Evolutionary conservation across 2,797 vertebrate species (phyloP).

Genomic region (Crocodylus rhombifer): DNA sequence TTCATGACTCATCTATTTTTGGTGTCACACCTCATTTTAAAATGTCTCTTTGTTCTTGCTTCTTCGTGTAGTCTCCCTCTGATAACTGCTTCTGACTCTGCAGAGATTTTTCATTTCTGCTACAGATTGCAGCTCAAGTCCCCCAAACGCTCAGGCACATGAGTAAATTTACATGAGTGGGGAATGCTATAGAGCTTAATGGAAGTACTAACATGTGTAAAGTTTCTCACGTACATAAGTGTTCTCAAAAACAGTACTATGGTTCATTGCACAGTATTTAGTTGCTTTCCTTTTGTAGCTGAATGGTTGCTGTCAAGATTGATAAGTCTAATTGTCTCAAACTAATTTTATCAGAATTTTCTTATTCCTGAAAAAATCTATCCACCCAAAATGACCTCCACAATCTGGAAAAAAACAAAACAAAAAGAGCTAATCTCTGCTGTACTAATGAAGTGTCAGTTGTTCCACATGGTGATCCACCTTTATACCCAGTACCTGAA

Average conservation of each 20-base stretch:
- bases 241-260: neutral
- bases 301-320: neutral
- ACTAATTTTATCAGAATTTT: neutral
- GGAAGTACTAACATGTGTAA: neutral
- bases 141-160: neutral
- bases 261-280: neutral
- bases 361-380: neutral
- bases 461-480: constrained; percentile 67
- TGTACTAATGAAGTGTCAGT: constrained; percentile 66
- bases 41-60: constrained; percentile 61
- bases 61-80: constrained; percentile 33
- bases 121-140: constrained; percentile 11
- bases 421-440: constrained; percentile 7
- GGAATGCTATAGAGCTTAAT: neutral
- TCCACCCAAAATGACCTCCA: neutral
- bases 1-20: constrained; percentile 71
- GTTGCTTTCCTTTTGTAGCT: neutral
- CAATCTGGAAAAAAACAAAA: constrained; percentile 15
- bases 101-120: constrained; percentile 47
- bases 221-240: neutral
- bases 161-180: neutral
- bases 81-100: constrained; percentile 23
- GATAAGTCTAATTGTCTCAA: neutral
- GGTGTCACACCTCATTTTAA: constrained; percentile 58
- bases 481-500: constrained; percentile 66